A percentile compares a stretch with the other conserved stretches of the same genome.
Conservation (phyloP, 2,888 invertebrate genomes). For the Tyria jacobaeae region DNA sequence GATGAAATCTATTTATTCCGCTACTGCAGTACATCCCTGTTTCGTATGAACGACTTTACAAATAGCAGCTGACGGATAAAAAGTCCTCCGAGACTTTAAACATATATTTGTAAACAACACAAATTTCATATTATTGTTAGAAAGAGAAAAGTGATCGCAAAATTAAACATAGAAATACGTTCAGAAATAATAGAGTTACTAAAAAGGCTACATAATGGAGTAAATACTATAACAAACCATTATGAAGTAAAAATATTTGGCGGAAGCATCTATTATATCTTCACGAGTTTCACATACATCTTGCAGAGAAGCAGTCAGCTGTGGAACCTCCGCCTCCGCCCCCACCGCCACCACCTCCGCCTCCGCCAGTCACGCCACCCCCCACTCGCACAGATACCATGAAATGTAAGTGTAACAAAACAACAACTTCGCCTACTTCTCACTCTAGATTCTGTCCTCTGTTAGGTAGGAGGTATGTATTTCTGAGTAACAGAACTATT, state of each 20-base stretch:
- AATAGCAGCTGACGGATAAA: not conserved
- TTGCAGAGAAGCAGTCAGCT: conserved; percentile 54
- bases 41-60: not conserved
- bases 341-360: conserved; percentile 63
- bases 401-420: conserved; percentile 68
- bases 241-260: not conserved
- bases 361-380: conserved; percentile 56
- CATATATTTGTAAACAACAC: not conserved
- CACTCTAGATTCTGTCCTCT: no score
- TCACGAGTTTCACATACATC: not conserved
- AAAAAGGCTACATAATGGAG: not conserved
- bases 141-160: no score
- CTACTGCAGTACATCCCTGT: no score
- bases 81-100: not conserved
- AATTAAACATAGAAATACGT: not conserved
- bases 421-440: no score
- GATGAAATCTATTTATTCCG: no score
- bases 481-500: no score
- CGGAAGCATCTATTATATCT: not conserved
- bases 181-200: not conserved
- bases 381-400: conserved; percentile 71
- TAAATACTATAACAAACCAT: not conserved
- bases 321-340: conserved; percentile 68
- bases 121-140: not conserved
- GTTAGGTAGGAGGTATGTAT: no score